Conservation (phyloP, 1,140 invertebrate species). For the Ceratosolen fusciceps region DNA sequence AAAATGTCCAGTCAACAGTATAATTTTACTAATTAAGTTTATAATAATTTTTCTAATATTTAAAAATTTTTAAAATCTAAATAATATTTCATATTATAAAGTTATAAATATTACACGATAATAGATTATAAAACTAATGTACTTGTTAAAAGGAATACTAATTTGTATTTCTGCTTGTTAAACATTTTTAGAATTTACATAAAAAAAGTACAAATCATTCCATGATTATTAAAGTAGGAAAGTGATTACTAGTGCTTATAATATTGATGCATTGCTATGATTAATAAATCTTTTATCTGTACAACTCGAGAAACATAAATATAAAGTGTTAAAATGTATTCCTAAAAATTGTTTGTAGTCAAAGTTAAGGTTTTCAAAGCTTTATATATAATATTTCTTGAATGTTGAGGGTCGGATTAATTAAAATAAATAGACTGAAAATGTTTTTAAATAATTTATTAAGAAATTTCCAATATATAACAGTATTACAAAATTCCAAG, state of each 20-base stretch:
- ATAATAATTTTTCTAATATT: background rate
- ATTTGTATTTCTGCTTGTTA: conserved; percentile 34
- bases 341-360: background rate
- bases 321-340: conserved; percentile 3
- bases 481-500: conserved; percentile 14
- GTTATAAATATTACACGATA: conserved; percentile 49
- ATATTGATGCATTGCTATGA: background rate
- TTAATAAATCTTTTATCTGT: background rate
- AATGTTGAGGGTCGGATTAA: background rate
- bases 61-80: background rate
- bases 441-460: conserved; percentile 32
- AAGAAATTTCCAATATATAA: conserved; percentile 30
- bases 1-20: conserved; percentile 87
- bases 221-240: conserved; percentile 29
- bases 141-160: conserved; percentile 20
- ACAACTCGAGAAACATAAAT: background rate
- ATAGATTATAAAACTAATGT: conserved; percentile 42
- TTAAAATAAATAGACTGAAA: conserved; percentile 21
- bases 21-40: conserved; percentile 61
- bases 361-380: background rate
- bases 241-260: background rate
- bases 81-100: background rate
- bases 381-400: conserved; percentile 7
- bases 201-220: conserved; percentile 20
- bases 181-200: conserved; percentile 19